Base-by-base conservation (phyloP, 2,797 vertebrate genomes). In the Nannoperca australis region DNA sequence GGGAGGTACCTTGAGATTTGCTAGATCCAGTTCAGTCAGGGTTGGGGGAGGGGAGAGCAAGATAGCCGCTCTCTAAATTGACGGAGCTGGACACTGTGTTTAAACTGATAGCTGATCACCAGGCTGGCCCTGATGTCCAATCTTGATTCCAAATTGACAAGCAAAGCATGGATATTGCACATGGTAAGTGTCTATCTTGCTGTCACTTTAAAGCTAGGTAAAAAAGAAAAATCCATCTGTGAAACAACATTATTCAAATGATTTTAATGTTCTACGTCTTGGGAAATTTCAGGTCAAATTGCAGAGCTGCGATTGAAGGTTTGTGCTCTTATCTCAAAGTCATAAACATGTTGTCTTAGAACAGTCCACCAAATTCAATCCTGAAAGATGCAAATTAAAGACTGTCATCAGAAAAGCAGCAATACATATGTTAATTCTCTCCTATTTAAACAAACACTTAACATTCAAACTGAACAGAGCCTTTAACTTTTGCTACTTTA, bases 1-100 rank as follows among this genome's bases (percentile, higher is more conserved):
- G 77, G 85, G 88, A 89, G 90, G 91, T 91, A 90, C 88, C 85
- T 87, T 93, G 91, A 93, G 92, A 92, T 94, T 90, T 91, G 82
- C 83, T 47, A 85, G 82, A 91, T 90, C 82, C 85, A 87, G 90
- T 92, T 87, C 69, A 83, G 85, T 79, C 64, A 77, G 62, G 42
- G 69, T 58, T 42, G 70, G 54, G 38, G 45, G 50, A 11, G 36
- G 53, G 59, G 9, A 70, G 36, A 24, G 47, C 18, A n/a, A 88
- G 92, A 92, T 93, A 88, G 89, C 78, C 84, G 89, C 79, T 88
- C 90, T 93, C 79, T 87, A 94, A 95, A 95, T 91, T 92, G 92
- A 92, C 54, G 60, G 86, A 78, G 89, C 84, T 64, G 88, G 91
- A 93, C 93, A 89, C 91, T 89, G 89, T 95, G 92, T 94, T 95